phyloP scores from a whole-genome alignment of 1,140 invertebrate species.

The Dysdera silvatica region DNA sequence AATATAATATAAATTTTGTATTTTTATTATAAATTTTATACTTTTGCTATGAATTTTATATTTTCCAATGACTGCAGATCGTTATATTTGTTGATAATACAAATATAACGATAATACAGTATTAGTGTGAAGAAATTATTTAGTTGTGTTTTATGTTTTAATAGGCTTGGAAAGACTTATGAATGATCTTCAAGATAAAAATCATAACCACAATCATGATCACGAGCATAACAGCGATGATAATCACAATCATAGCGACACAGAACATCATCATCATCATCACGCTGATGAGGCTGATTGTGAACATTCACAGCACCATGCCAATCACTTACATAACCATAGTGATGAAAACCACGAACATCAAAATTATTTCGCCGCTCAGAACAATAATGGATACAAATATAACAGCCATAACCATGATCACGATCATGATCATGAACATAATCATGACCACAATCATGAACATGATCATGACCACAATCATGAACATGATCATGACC shows the following conservation, averaged over 20 bases:
- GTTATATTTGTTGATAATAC: too few species aligned
- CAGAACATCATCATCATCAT: slow-evolving; percentile 8
- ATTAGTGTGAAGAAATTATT: too few species aligned
- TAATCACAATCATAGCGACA: slow-evolving; percentile 22
- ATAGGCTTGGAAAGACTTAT: slow-evolving; percentile 4
- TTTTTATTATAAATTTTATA: too few species aligned
- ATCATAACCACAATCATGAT: slow-evolving; percentile 25
- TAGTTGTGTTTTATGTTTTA: not conserved
- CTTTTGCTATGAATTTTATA: too few species aligned
- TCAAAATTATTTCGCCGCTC: not conserved
- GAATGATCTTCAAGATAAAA: slow-evolving; percentile 12
- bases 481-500: too few species aligned
- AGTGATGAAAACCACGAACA: slow-evolving; percentile 26
- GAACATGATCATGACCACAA: not conserved
- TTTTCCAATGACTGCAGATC: too few species aligned
- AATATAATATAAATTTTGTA: too few species aligned
- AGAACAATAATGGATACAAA: slow-evolving; percentile 25
- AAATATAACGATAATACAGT: too few species aligned
- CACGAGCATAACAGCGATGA: slow-evolving; percentile 24
- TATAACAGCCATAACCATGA: slow-evolving; percentile 13
- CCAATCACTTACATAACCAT: slow-evolving; percentile 4
- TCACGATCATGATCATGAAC: slow-evolving; percentile 23
- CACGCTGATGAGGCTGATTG: slow-evolving; percentile 26
- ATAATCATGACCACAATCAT: slow-evolving; percentile 8
- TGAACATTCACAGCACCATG: slow-evolving; percentile 9